phyloP scores from a whole-genome alignment of 1,140 invertebrate species.

The Asbolus verrucosus region DNA sequence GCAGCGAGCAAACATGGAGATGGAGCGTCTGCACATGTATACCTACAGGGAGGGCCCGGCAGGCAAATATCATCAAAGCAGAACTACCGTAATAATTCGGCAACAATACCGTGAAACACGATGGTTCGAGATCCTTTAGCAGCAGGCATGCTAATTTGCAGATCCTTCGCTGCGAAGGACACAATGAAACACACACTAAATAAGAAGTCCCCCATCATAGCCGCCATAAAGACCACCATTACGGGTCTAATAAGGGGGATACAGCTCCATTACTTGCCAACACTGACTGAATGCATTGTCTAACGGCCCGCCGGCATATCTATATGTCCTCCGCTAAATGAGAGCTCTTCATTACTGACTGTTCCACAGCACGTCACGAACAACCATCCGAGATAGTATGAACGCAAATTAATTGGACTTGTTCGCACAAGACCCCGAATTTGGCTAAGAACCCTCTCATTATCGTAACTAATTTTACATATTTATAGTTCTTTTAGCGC shows the following conservation, averaged over 20 bases:
- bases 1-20: constrained; percentile 31
- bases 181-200: constrained; percentile 52
- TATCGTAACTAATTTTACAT: no score
- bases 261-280: constrained; percentile 40
- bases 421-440: neutral
- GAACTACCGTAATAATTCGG: constrained; percentile 43
- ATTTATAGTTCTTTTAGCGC: no score
- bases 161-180: constrained; percentile 45
- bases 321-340: constrained; percentile 36
- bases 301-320: constrained; percentile 34
- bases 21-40: constrained; percentile 32
- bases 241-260: constrained; percentile 46
- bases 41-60: constrained; percentile 22
- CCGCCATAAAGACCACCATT: constrained; percentile 47
- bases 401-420: neutral
- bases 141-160: constrained; percentile 50
- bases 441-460: neutral
- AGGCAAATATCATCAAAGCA: constrained; percentile 42
- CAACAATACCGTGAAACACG: constrained; percentile 39
- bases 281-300: constrained; percentile 43
- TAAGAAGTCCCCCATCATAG: constrained; percentile 47
- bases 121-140: constrained; percentile 46
- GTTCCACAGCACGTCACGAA: constrained; percentile 29
- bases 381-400: neutral
- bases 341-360: constrained; percentile 40